Conservation (phyloP, 2,888 invertebrate species). For the Hermaeophaga mercurialis region DNA sequence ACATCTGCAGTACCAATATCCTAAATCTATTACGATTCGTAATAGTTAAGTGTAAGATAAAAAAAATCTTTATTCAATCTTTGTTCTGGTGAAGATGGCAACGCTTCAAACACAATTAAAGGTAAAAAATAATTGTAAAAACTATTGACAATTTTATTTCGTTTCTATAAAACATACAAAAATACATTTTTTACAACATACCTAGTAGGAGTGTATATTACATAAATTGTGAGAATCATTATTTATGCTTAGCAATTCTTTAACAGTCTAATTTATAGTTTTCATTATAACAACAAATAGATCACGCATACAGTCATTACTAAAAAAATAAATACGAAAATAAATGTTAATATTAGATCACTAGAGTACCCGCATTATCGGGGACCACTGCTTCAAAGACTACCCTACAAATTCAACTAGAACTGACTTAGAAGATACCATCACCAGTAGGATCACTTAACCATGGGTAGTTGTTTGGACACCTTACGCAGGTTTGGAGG, state of each 20-base stretch:
- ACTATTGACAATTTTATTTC: constrained; percentile 22
- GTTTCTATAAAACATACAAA: constrained; percentile 30
- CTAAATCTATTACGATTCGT: too few relatives aligned
- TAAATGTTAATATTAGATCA: constrained; percentile 50
- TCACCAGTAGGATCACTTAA: constrained; percentile 89
- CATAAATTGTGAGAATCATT: constrained; percentile 47
- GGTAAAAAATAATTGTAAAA: neutral
- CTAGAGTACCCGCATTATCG: constrained; percentile 37
- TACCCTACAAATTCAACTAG: constrained; percentile 45
- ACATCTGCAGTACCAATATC: too few relatives aligned
- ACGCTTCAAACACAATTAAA: too few relatives aligned
- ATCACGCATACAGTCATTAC: constrained; percentile 54
- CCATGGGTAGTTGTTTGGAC: constrained; percentile 96
- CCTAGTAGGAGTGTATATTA: constrained; percentile 48
- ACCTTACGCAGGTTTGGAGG: constrained; percentile 89
- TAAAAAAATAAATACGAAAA: constrained; percentile 52
- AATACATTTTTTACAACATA: constrained; percentile 40
- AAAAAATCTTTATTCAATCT: too few relatives aligned
- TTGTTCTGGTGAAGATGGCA: too few relatives aligned
- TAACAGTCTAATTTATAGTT: constrained; percentile 52
- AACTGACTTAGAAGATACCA: constrained; percentile 78
- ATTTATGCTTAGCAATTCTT: constrained; percentile 38
- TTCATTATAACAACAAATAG: constrained; percentile 51
- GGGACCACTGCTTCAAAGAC: constrained; percentile 42
- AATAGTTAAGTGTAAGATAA: too few relatives aligned